These are phyloP conservation scores for Esox lucius DNA, from an alignment of 2,797 vertebrate species.

Conservation along the genomic window DNA sequence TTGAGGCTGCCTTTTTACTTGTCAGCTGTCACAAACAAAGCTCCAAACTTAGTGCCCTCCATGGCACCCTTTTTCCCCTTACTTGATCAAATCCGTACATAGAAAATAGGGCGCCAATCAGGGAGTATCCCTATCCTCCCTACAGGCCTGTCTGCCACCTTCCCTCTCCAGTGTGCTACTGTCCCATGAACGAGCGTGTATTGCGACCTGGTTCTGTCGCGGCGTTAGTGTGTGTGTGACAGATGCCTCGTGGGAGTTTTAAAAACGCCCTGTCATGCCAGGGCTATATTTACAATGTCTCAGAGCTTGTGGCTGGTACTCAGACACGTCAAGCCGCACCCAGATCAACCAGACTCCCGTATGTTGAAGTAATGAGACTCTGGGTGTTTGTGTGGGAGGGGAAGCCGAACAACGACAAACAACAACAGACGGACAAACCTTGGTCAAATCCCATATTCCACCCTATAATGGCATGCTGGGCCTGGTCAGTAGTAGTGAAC, in stretches of 20 bases:
- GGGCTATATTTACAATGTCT: conserved; percentile 41
- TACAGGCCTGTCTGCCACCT: conserved; percentile 10
- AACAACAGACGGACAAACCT: background rate
- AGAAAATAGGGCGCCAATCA: background rate
- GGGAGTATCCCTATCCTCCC: background rate
- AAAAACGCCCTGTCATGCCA: conserved; percentile 40
- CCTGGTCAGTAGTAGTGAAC: background rate
- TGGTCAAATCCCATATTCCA: background rate
- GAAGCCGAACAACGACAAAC: background rate
- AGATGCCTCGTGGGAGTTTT: conserved; percentile 31
- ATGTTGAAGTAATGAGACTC: background rate
- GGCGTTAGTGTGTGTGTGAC: conserved; percentile 25
- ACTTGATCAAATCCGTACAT: background rate
- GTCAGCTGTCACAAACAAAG: background rate
- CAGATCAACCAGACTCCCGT: background rate
- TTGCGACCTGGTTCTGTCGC: background rate
- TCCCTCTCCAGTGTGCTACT: conserved; percentile 11
- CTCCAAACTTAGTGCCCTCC: background rate
- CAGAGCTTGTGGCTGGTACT: conserved; percentile 37
- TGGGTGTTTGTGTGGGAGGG: background rate
- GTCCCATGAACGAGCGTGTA: conserved; percentile 9
- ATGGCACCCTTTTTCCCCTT: background rate
- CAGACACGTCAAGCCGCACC: conserved; percentile 25
- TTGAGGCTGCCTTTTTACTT: background rate
- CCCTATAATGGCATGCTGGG: background rate